Conservation (phyloP, 2,797 vertebrate genomes). For the Fistularia commersonii region DNA sequence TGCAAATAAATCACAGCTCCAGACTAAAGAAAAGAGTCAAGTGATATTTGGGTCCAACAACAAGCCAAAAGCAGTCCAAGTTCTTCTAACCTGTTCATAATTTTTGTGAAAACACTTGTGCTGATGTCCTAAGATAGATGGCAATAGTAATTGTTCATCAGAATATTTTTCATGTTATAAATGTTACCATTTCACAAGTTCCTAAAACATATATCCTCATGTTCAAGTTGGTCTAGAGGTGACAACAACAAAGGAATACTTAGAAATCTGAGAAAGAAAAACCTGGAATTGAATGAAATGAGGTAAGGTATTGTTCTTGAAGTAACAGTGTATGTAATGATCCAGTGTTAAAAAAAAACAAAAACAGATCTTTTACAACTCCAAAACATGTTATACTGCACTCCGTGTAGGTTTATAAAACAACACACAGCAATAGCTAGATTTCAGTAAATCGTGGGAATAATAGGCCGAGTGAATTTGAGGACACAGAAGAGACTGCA, state of each 20-base stretch:
- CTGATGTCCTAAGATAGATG: conserved; percentile 22
- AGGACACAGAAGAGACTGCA: not conserved
- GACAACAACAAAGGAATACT: not conserved
- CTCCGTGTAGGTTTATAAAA: not conserved
- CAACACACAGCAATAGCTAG: not conserved
- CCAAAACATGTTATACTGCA: not conserved
- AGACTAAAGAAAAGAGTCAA: conserved; percentile 4
- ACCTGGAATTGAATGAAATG: not conserved
- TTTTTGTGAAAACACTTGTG: conserved; percentile 35
- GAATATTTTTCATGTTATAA: conserved; percentile 24
- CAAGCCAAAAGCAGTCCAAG: conserved; percentile 6
- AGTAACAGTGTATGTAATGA: too few species aligned
- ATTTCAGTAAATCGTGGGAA: conserved; percentile 3
- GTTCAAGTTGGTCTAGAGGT: conserved; percentile 4
- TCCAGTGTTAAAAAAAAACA: not conserved
- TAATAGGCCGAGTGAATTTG: not conserved
- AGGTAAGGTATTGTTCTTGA: not conserved
- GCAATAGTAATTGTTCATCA: conserved; percentile 39
- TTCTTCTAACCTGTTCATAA: conserved; percentile 21
- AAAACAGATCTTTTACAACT: not conserved
- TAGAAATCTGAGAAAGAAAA: not conserved
- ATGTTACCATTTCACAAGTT: conserved; percentile 23
- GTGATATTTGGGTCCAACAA: not conserved
- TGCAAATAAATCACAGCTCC: not conserved
- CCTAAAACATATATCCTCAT: conserved; percentile 32